Conservation (phyloP, 2,797 vertebrate genomes). For the Fratercula arctica region DNA sequence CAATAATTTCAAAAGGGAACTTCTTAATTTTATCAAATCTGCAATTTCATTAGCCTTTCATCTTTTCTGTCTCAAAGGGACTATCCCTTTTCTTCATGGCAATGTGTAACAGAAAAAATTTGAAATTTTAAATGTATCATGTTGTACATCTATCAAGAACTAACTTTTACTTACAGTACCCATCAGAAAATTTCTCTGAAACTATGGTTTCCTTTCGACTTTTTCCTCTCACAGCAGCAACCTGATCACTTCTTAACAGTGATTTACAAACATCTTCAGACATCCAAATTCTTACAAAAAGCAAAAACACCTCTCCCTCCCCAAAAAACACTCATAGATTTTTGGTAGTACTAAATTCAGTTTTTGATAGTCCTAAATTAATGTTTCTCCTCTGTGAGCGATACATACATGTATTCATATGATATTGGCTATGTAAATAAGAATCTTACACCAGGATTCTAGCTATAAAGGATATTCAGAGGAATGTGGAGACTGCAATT, state of each 20-base stretch:
- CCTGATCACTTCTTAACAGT: background rate
- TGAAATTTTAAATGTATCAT: background rate
- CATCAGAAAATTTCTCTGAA: background rate
- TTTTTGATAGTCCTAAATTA: background rate
- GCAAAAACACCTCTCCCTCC: background rate
- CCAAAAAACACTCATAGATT: rapidly evolving
- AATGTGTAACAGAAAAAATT: background rate
- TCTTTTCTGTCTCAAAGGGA: background rate
- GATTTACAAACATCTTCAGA: background rate
- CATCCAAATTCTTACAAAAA: background rate
- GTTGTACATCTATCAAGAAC: background rate
- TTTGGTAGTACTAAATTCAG: background rate
- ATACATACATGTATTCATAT: background rate
- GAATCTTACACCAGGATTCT: background rate
- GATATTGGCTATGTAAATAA: background rate
- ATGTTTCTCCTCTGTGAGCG: background rate
- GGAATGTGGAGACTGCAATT: background rate
- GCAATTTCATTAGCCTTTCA: background rate
- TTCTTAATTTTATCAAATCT: background rate
- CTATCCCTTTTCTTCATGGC: background rate
- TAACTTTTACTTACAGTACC: background rate
- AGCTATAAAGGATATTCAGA: background rate
- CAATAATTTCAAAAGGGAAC: background rate
- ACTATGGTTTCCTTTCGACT: background rate
- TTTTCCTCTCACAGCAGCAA: background rate